These are phyloP conservation scores for Orius insidiosus DNA, from an alignment of 1,140 invertebrate species.

Conservation along the genomic window DNA sequence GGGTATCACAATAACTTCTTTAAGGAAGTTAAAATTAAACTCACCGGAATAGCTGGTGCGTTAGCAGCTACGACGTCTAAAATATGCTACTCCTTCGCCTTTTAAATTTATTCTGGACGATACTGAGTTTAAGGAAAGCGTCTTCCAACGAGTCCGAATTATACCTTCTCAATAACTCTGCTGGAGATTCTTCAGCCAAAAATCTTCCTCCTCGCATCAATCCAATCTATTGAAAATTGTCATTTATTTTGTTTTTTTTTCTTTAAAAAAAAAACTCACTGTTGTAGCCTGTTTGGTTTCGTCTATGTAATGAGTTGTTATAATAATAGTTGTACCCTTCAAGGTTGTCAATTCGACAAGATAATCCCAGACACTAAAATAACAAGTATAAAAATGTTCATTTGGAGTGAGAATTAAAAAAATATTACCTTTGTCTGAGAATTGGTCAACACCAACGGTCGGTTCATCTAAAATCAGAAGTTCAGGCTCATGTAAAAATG, in stretches of 20 bases:
- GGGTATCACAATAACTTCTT: too few species aligned
- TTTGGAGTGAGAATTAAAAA: too few species aligned
- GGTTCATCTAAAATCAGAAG: conserved; percentile 81
- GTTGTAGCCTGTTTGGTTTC: conserved; percentile 76
- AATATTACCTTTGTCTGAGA: conserved; percentile 67
- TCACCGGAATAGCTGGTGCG: conserved; percentile 20
- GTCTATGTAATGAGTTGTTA: conserved; percentile 88
- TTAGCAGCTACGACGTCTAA: conserved; percentile 36
- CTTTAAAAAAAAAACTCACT: conserved; percentile 32
- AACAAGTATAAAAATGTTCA: too few species aligned
- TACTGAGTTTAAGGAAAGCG: conserved; percentile 43
- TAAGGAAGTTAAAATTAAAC: too few species aligned
- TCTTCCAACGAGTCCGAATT: conserved; percentile 35
- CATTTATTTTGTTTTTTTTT: not conserved
- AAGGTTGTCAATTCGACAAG: conserved; percentile 66
- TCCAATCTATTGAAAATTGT: conserved; percentile 30
- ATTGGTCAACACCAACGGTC: conserved; percentile 77
- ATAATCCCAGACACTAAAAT: conserved; percentile 74
- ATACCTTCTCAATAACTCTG: conserved; percentile 29
- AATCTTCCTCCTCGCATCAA: conserved; percentile 42
- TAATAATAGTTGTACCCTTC: conserved; percentile 73
- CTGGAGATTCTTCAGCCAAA: conserved; percentile 39
- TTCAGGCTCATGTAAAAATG: conserved; percentile 70
- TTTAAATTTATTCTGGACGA: conserved; percentile 57
- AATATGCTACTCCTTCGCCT: conserved; percentile 56